Percentiles rank a stretch among this genome's conserved stretches.
These are phyloP conservation scores for Lasioglossum figueresi DNA, from an alignment of 2,888 invertebrate genomes.

Conservation along the genomic window DNA sequence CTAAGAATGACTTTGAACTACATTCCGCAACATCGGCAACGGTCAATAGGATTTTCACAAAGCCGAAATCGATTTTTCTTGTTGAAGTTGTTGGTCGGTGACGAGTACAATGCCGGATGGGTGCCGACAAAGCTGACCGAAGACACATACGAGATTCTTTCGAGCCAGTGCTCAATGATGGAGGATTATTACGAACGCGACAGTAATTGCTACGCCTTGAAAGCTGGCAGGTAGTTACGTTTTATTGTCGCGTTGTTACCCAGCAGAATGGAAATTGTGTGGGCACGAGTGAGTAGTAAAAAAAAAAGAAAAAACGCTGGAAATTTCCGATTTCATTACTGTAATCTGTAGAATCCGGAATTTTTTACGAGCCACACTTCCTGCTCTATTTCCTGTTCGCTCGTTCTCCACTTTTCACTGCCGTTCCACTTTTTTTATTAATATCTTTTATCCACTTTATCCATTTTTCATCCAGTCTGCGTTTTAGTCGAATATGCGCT, in stretches of 20 bases:
- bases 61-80: neutral
- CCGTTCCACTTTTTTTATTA: neutral
- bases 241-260: slow-evolving; percentile 24
- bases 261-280: neutral
- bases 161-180: slow-evolving; percentile 70
- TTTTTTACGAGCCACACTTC: neutral
- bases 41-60: neutral
- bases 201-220: slow-evolving; percentile 75
- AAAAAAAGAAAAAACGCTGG: neutral
- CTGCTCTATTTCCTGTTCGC: neutral
- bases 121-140: slow-evolving; percentile 75
- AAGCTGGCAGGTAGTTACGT: slow-evolving; percentile 74
- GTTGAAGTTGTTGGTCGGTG: slow-evolving; percentile 76
- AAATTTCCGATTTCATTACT: slow-evolving; percentile 20
- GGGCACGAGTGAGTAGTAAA: slow-evolving; percentile 15
- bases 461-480: neutral
- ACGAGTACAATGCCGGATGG: slow-evolving; percentile 79
- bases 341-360: slow-evolving; percentile 3
- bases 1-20: neutral
- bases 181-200: slow-evolving; percentile 76
- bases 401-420: neutral
- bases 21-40: neutral
- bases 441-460: neutral
- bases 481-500: neutral
- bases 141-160: slow-evolving; percentile 73